These are phyloP conservation scores for Cossypha heuglini DNA, from an alignment of 2,797 vertebrate species.

Conservation along the genomic window DNA sequence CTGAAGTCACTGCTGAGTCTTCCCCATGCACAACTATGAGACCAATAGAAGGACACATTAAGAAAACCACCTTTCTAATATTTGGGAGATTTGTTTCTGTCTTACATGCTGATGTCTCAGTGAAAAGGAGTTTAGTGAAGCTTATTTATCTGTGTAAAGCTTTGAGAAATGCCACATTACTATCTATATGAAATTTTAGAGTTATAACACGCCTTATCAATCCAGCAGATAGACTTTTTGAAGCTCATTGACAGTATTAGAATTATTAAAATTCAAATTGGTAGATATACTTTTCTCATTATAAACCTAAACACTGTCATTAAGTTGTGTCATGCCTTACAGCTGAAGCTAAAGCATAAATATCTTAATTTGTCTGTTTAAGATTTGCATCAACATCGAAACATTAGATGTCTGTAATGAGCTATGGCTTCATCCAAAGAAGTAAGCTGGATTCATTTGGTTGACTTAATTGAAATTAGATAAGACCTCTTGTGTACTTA, in stretches of 20 bases:
- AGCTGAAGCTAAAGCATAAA: background rate
- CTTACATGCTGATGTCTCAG: background rate
- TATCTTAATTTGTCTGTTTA: background rate
- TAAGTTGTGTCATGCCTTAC: background rate
- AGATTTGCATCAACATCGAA: background rate
- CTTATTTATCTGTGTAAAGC: background rate
- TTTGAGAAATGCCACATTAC: background rate
- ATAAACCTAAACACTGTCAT: background rate
- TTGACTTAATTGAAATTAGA: background rate
- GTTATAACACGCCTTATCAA: background rate
- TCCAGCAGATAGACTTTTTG: background rate
- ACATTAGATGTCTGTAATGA: background rate
- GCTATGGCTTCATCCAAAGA: background rate
- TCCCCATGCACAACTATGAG: background rate
- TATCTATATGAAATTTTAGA: background rate
- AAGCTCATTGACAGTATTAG: background rate
- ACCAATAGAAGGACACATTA: background rate
- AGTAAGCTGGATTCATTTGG: background rate
- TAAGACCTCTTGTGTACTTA: background rate
- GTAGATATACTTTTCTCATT: background rate
- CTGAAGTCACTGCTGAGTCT: background rate
- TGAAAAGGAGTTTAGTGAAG: background rate
- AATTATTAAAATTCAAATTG: background rate
- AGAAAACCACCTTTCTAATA: background rate
- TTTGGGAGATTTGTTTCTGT: background rate